Evolutionary conservation across 2,113 vertebrate species (phyloP).

Genomic region (Gracilinanus agilis): DNA sequence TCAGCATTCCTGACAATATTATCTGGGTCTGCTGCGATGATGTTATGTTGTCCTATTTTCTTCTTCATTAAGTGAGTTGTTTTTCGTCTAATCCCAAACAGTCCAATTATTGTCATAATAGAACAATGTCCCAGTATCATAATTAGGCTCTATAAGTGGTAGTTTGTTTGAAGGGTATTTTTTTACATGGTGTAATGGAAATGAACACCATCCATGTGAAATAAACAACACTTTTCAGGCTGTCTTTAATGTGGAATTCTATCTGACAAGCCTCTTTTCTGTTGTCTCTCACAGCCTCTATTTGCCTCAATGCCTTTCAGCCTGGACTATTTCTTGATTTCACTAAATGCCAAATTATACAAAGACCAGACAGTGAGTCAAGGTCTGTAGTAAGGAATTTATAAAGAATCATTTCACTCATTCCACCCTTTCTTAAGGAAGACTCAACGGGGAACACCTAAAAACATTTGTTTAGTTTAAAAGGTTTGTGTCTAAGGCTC

Average conservation of each 20-base stretch:
- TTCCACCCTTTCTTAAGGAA: neutral
- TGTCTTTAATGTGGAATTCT: neutral
- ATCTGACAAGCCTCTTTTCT: neutral
- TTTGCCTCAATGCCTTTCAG: conserved; percentile 1
- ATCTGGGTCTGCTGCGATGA: neutral
- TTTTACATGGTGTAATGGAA: neutral
- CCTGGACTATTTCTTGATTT: neutral
- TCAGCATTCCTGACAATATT: neutral
- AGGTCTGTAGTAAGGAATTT: neutral
- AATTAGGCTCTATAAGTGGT: neutral
- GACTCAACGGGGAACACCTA: neutral
- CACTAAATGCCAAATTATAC: conserved; percentile 15
- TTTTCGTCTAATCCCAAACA: conserved; percentile 4
- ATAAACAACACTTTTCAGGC: neutral
- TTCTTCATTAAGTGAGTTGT: neutral
- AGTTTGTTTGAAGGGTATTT: conserved; percentile 33
- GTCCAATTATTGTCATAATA: neutral
- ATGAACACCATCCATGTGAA: neutral
- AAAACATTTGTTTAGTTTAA: conserved; percentile 6
- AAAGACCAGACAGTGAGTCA: neutral
- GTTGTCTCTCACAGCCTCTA: neutral
- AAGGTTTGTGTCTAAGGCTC: neutral
- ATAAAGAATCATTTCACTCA: neutral
- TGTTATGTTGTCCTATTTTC: conserved; percentile 1
- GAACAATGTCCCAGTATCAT: neutral